A percentile compares a stretch with the other conserved stretches of the same genome.
Conservation (phyloP, 2,888 invertebrate genomes). For the Alitta virens region DNA sequence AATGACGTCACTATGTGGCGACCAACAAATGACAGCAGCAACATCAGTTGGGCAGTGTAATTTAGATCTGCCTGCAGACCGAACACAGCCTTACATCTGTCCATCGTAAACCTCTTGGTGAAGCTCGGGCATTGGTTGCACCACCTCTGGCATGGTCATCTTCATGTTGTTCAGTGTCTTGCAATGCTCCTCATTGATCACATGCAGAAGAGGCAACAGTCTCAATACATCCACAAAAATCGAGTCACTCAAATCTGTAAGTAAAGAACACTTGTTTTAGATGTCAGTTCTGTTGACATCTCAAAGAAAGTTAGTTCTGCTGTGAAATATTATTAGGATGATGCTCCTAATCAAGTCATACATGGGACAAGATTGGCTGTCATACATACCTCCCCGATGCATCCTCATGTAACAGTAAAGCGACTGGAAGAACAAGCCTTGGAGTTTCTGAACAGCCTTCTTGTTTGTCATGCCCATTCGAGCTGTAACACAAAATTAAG, state of each 20-base stretch:
- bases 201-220: slow-evolving; percentile 40
- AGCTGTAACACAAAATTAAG: slow-evolving; percentile 34
- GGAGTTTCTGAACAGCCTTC: slow-evolving; percentile 44
- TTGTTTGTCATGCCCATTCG: slow-evolving; percentile 40
- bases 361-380: background rate
- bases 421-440: slow-evolving; percentile 48
- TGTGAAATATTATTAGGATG: background rate
- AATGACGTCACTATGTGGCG: too few relatives aligned
- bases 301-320: too few relatives aligned
- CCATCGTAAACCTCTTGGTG: slow-evolving; percentile 46
- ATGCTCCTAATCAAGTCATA: background rate
- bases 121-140: slow-evolving; percentile 42
- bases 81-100: background rate
- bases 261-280: background rate
- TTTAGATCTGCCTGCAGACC: too few relatives aligned
- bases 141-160: slow-evolving; percentile 38
- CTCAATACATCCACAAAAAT: slow-evolving; percentile 37
- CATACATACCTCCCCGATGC: slow-evolving; percentile 38
- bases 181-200: slow-evolving; percentile 48
- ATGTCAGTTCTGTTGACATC: background rate
- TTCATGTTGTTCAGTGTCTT: slow-evolving; percentile 49
- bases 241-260: slow-evolving; percentile 36
- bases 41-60: too few relatives aligned
- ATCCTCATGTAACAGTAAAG: slow-evolving; percentile 42
- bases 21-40: too few relatives aligned